A percentile compares a stretch with the other conserved stretches of the same genome.
These are phyloP conservation scores for Cepaea nemoralis DNA, from an alignment of 1,140 invertebrate genomes.

Conservation along the genomic window DNA sequence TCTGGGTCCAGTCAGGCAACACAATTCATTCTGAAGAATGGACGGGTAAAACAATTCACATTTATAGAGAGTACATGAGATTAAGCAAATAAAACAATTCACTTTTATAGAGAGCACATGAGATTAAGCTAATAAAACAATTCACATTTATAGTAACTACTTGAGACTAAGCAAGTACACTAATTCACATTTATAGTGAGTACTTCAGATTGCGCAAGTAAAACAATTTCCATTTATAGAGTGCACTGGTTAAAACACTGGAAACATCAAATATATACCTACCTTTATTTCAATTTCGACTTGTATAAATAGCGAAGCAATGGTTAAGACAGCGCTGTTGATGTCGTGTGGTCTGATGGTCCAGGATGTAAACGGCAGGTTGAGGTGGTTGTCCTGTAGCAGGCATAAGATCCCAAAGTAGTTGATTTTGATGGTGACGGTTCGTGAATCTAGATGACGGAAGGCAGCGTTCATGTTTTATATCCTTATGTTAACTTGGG, in stretches of 20 bases:
- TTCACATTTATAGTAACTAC: too few relatives aligned
- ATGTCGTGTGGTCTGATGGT: slow-evolving; percentile 63
- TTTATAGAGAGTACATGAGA: too few relatives aligned
- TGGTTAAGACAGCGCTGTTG: slow-evolving; percentile 64
- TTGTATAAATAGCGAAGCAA: slow-evolving; percentile 69
- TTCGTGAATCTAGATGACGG: slow-evolving; percentile 56
- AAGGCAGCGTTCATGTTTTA: too few relatives aligned
- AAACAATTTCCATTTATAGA: too few relatives aligned
- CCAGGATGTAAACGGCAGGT: slow-evolving; percentile 73
- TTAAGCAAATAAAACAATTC: too few relatives aligned
- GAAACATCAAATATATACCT: neutral
- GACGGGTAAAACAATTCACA: neutral
- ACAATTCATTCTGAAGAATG: slow-evolving; percentile 60
- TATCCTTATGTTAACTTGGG: too few relatives aligned
- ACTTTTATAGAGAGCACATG: too few relatives aligned
- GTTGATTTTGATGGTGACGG: slow-evolving; percentile 67
- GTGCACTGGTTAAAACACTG: too few relatives aligned
- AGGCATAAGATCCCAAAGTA: slow-evolving; percentile 69
- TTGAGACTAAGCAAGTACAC: too few relatives aligned
- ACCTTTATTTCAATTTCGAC: slow-evolving; percentile 71
- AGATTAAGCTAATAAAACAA: too few relatives aligned
- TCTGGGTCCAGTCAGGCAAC: slow-evolving; percentile 64
- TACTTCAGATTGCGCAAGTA: too few relatives aligned
- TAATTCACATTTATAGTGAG: too few relatives aligned
- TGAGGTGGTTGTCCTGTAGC: slow-evolving; percentile 70